Evolutionary conservation across 2,113 vertebrate species (phyloP).

Genomic region (Ploceus nigricollis): DNA sequence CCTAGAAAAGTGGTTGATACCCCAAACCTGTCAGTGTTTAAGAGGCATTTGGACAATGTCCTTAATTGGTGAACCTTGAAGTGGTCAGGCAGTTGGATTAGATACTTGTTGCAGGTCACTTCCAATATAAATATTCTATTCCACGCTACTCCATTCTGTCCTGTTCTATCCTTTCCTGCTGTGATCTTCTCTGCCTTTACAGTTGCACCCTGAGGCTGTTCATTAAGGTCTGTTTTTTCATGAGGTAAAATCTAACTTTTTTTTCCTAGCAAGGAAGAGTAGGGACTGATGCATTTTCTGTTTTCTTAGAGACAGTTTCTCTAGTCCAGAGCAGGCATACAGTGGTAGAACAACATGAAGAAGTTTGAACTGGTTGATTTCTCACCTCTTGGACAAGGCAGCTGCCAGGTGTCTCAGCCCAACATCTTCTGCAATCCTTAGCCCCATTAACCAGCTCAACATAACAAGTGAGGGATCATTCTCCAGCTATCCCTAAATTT

Average conservation of each 20-base stretch:
- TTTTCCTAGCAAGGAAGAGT: not conserved
- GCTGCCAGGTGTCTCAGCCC: not conserved
- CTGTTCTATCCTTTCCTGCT: not conserved
- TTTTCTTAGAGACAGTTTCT: not conserved
- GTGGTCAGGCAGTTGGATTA: not conserved
- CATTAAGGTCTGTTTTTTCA: not conserved
- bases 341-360: not conserved
- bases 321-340: not conserved
- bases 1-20: not conserved
- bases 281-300: not conserved
- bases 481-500: not conserved
- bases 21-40: not conserved
- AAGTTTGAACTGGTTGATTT: not conserved
- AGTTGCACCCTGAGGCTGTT: not conserved
- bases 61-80: not conserved
- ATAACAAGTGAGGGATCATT: not conserved
- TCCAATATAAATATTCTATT: not conserved
- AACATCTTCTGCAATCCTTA: not conserved
- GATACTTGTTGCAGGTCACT: not conserved
- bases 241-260: not conserved
- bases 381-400: not conserved
- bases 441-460: not conserved
- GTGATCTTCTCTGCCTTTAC: not conserved
- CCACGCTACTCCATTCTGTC: not conserved
- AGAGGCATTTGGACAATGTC: not conserved